Evolutionary conservation across 2,113 vertebrate genomes (phyloP).

Genomic region (Vulpes vulpes): DNA sequence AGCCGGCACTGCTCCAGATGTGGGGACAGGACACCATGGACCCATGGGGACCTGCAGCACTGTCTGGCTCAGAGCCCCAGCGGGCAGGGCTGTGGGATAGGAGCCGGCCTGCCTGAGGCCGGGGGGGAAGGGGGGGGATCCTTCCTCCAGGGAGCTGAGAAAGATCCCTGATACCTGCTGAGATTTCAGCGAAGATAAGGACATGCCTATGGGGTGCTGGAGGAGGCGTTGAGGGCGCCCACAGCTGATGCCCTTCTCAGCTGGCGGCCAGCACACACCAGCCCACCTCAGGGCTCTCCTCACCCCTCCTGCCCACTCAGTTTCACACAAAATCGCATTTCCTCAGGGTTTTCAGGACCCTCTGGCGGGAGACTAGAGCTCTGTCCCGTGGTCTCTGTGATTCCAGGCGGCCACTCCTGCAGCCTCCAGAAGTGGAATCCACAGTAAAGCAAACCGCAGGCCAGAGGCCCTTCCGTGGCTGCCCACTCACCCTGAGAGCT

Average conservation of each 20-base stretch:
- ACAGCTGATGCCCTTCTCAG: rapidly evolving
- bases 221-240: too few species aligned
- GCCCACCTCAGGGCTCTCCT: neutral
- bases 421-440: neutral
- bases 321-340: neutral
- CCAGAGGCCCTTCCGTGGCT: rapidly evolving
- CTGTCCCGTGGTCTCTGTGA: neutral
- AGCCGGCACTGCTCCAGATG: neutral
- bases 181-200: neutral
- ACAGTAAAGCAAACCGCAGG: neutral
- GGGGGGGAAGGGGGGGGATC: too few species aligned
- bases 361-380: too few species aligned
- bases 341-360: neutral
- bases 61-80: neutral
- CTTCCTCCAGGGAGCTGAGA: neutral
- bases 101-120: neutral
- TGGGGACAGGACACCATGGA: neutral
- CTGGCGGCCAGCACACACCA: neutral
- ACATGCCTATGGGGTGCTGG: too few species aligned
- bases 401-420: too few species aligned
- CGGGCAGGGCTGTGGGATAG: neutral
- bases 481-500: too few species aligned
- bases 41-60: neutral
- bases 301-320: rapidly evolving
- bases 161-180: neutral